These are phyloP conservation scores for Clarias laeviceps DNA, from an alignment of 2,797 vertebrate genomes.

Conservation along the genomic window DNA sequence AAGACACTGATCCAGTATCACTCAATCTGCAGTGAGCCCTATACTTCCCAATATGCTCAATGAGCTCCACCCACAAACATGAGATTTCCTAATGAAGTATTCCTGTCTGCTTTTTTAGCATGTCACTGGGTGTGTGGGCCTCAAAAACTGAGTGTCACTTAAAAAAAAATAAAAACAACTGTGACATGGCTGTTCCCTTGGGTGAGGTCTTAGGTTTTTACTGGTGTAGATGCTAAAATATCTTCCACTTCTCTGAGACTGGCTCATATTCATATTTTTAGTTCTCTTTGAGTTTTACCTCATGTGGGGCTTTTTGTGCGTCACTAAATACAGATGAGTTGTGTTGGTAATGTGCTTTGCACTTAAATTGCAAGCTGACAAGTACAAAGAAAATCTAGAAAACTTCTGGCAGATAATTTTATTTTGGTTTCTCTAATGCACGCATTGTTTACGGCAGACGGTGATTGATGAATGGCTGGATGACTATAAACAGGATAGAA, in stretches of 20 bases:
- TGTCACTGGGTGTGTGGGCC: background rate
- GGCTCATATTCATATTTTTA: background rate
- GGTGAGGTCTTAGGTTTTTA: background rate
- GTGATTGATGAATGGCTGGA: conserved; percentile 92
- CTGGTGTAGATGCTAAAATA: background rate
- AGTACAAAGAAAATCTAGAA: background rate
- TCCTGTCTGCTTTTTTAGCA: too few relatives aligned
- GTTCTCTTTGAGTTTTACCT: background rate
- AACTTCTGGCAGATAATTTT: background rate
- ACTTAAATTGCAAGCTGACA: background rate
- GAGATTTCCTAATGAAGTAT: background rate
- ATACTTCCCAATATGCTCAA: background rate
- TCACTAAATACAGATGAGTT: background rate
- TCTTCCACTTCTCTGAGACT: background rate
- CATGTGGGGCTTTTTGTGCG: background rate
- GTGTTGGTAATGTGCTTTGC: background rate
- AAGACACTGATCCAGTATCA: background rate
- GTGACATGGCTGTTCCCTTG: background rate
- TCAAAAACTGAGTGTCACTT: background rate
- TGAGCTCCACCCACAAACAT: background rate
- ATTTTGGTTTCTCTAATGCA: background rate
- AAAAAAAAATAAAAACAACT: background rate
- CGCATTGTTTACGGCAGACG: conserved; percentile 69
- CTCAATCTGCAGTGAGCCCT: background rate
- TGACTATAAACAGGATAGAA: conserved; percentile 79